Conservation (phyloP, 1,140 invertebrate species). For the Meloidogyne hapla region DNA sequence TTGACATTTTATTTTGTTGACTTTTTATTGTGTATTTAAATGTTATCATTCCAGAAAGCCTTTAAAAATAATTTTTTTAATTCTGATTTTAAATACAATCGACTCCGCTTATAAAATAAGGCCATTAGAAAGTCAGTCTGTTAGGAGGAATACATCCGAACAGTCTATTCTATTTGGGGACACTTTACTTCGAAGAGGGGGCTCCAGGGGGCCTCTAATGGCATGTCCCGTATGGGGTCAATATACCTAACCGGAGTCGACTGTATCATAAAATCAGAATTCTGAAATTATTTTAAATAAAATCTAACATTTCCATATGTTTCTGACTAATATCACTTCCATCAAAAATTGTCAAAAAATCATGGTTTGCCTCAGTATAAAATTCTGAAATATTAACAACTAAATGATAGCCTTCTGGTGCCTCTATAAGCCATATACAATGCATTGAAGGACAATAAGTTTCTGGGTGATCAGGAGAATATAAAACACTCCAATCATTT, state of each 20-base stretch:
- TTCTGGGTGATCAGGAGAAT: constrained; percentile 40
- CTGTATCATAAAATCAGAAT: constrained; percentile 1
- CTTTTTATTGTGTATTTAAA: constrained; percentile 1
- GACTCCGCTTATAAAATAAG: too few relatives aligned
- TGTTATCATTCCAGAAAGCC: constrained; percentile 35
- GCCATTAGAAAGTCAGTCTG: too few relatives aligned
- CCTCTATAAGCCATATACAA: constrained; percentile 24
- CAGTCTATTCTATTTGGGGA: too few relatives aligned
- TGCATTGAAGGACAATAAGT: constrained; percentile 31
- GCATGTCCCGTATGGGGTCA: too few relatives aligned
- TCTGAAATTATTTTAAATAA: constrained; percentile 2
- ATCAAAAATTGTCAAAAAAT: constrained; percentile 43
- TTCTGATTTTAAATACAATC: background rate
- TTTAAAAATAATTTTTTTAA: background rate
- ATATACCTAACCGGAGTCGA: too few relatives aligned
- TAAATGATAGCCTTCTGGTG: constrained; percentile 34
- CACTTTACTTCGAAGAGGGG: too few relatives aligned
- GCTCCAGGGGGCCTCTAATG: too few relatives aligned
- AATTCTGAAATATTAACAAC: constrained; percentile 32
- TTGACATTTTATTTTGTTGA: constrained; percentile 20
- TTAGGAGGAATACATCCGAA: too few relatives aligned
- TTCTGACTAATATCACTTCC: constrained; percentile 33
- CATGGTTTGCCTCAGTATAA: constrained; percentile 36
- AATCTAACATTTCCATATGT: constrained; percentile 36
- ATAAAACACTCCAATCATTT: constrained; percentile 27